A percentile compares a stretch with the other conserved stretches of the same genome.
These are phyloP conservation scores for Salarias fasciatus DNA, from an alignment of 2,797 vertebrate genomes.

Conservation along the genomic window DNA sequence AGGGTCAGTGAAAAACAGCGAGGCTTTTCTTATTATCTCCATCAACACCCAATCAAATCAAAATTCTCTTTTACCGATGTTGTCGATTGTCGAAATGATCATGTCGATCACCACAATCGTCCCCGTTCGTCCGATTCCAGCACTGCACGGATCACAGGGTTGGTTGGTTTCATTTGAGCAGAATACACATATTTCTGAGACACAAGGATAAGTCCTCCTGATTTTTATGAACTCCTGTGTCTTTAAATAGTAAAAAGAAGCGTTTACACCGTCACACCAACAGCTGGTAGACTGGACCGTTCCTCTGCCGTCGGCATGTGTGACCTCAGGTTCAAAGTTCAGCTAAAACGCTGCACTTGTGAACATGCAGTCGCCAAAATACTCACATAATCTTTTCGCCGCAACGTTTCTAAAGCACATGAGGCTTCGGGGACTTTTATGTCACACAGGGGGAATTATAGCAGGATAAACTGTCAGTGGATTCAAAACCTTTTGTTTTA, in stretches of 20 bases:
- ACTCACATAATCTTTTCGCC: conserved; percentile 30
- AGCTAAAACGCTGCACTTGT: conserved; percentile 7
- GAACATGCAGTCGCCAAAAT: conserved; percentile 8
- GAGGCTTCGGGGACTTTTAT: conserved; percentile 17
- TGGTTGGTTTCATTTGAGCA: too few relatives aligned
- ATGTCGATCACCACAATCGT: conserved; percentile 97
- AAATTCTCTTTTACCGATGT: conserved; percentile 81
- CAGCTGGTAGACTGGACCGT: neutral
- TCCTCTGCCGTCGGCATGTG: neutral
- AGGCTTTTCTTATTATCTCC: neutral
- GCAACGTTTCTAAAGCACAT: conserved; percentile 26
- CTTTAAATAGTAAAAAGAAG: too few relatives aligned
- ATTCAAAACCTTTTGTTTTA: conserved; percentile 49
- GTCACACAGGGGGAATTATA: conserved; percentile 60
- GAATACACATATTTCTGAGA: too few relatives aligned
- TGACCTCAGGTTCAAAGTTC: too few relatives aligned
- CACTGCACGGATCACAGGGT: conserved; percentile 79
- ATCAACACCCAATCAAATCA: neutral
- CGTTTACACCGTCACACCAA: neutral
- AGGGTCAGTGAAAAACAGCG: neutral
- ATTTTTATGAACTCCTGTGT: too few relatives aligned
- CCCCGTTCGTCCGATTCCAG: conserved; percentile 96
- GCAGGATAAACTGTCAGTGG: conserved; percentile 62
- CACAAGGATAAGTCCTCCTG: too few relatives aligned
- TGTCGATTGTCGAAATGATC: conserved; percentile 90